Evolutionary conservation across 2,888 invertebrate species (phyloP).

Genomic region (Morpho deidamia): DNA sequence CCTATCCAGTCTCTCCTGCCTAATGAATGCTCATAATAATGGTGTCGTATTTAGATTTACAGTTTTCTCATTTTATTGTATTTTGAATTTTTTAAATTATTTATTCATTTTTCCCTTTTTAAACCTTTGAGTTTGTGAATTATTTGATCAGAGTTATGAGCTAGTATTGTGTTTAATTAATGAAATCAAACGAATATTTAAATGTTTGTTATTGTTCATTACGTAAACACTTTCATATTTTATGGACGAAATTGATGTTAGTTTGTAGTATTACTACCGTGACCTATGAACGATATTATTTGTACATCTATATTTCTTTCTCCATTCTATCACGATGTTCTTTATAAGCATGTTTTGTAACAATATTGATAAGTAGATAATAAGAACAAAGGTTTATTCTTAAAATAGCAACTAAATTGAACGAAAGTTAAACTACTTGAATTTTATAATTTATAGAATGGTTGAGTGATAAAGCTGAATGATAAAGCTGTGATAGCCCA

Average conservation of each 20-base stretch:
- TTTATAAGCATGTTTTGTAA: conserved; percentile 20
- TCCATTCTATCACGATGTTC: conserved; percentile 6
- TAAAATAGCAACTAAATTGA: no score
- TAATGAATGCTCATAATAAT: conserved; percentile 45
- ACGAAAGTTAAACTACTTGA: no score
- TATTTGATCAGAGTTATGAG: not conserved
- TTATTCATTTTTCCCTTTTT: not conserved
- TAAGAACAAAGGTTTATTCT: not conserved
- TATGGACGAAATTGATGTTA: conserved; percentile 16
- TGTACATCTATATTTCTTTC: conserved; percentile 12
- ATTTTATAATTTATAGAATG: not conserved
- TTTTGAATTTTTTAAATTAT: conserved; percentile 20
- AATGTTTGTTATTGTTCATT: no score
- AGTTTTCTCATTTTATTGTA: conserved; percentile 27
- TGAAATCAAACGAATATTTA: no score
- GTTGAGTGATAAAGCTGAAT: no score
- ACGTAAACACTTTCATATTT: not conserved
- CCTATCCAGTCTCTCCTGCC: conserved; percentile 38
- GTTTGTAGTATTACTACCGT: conserved; percentile 16
- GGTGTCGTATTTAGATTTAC: conserved; percentile 52
- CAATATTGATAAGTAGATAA: conserved; percentile 1
- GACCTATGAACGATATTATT: conserved; percentile 6
- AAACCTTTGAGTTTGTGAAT: not conserved
- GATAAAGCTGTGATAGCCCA: no score
- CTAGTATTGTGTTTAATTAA: no score